Conservation (phyloP, 64 coral and sea anemone species). For the Montipora capricornis region DNA sequence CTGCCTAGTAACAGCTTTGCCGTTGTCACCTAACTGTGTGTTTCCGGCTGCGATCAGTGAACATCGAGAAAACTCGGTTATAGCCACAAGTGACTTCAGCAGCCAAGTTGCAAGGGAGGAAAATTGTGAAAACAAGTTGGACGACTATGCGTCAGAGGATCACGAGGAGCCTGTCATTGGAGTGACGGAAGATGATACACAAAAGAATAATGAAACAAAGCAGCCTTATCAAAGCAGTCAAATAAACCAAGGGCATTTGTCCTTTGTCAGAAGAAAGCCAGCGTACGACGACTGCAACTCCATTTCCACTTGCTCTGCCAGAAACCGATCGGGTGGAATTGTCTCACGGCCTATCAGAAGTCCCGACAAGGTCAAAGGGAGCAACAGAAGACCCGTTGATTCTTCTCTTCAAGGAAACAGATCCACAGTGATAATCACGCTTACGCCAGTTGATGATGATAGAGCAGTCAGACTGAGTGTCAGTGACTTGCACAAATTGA, state of each 20-base stretch:
- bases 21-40: conserved; percentile 1
- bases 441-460: conserved; percentile 32
- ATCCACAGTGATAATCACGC: conserved; percentile 6
- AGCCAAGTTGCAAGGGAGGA: too few species aligned
- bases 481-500: neutral
- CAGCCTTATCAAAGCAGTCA: neutral
- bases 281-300: neutral
- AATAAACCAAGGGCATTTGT: neutral
- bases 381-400: neutral
- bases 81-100: neutral
- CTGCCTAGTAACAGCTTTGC: neutral
- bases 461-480: conserved; percentile 24
- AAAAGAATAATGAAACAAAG: neutral
- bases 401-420: neutral
- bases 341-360: neutral
- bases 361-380: neutral
- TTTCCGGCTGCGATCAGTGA: neutral
- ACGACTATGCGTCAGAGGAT: neutral
- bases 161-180: neutral
- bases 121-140: neutral
- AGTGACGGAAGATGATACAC: neutral
- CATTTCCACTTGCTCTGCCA: neutral
- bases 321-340: neutral
- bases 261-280: neutral
- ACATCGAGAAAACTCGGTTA: neutral